Conservation (phyloP, 2,113 vertebrate species). For the Diadophis punctatus region DNA sequence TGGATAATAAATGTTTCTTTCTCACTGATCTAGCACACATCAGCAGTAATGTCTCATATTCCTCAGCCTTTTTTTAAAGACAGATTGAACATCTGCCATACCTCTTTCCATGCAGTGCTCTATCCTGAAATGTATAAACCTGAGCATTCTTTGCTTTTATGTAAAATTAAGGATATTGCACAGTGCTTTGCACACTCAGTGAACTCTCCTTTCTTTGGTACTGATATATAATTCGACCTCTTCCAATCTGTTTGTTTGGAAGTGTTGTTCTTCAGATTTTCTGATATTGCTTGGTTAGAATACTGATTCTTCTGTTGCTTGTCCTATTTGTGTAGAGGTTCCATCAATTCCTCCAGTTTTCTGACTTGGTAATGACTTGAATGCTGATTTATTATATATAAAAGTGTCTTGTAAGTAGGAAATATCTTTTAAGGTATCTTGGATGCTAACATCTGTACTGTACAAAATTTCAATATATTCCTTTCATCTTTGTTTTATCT, state of each 20-base stretch:
- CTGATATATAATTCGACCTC: not conserved
- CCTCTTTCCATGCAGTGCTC: not conserved
- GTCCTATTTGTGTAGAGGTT: not conserved
- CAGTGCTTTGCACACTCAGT: not conserved
- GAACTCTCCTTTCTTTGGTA: not conserved
- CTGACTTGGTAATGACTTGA: not conserved
- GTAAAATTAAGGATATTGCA: not conserved
- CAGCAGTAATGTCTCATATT: not conserved
- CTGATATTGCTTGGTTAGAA: not conserved
- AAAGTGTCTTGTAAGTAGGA: not conserved
- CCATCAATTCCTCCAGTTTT: not conserved
- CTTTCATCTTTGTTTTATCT: not conserved
- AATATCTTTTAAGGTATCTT: not conserved
- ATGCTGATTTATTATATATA: not conserved
- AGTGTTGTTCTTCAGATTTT: not conserved
- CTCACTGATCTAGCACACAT: not conserved
- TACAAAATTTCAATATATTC: not conserved
- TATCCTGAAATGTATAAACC: not conserved
- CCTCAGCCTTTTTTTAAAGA: not conserved
- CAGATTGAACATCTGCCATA: not conserved
- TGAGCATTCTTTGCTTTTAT: not conserved
- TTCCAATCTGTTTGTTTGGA: not conserved
- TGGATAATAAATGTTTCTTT: not conserved
- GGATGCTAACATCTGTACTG: not conserved
- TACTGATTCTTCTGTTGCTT: not conserved